These are phyloP conservation scores for Trichogramma evanescens DNA, from an alignment of 2,888 invertebrate genomes.

Conservation along the genomic window DNA sequence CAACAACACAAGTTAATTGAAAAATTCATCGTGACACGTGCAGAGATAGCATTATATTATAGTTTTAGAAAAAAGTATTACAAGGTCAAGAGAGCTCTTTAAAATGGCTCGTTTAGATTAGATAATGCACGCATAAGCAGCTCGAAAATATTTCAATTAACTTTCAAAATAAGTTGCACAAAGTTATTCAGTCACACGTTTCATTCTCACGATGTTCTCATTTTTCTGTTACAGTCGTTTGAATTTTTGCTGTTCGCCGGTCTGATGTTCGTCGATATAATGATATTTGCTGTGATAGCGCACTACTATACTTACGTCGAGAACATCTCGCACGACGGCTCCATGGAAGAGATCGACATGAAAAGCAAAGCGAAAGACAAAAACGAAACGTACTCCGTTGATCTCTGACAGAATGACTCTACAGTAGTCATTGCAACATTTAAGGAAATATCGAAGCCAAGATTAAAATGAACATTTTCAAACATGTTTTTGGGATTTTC, in stretches of 20 bases:
- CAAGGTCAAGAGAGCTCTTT: too few species aligned
- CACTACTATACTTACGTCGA: constrained; percentile 68
- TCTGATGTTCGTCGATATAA: constrained; percentile 76
- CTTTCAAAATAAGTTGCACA: not conserved
- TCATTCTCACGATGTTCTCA: not conserved
- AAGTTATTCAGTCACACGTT: not conserved
- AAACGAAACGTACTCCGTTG: not conserved
- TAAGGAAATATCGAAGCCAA: too few species aligned
- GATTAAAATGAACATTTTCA: too few species aligned
- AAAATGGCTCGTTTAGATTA: not conserved
- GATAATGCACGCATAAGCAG: not conserved
- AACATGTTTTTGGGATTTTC: too few species aligned
- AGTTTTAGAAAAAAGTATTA: not conserved
- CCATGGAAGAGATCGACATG: constrained; percentile 10
- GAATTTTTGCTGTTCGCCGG: constrained; percentile 84
- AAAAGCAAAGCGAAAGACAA: not conserved
- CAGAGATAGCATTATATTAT: not conserved
- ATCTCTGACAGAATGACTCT: not conserved
- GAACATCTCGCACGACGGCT: constrained; percentile 23
- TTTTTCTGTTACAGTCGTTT: constrained; percentile 58
- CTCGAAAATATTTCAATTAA: not conserved
- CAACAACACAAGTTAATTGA: not conserved
- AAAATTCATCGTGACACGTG: not conserved
- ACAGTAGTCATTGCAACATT: too few species aligned
- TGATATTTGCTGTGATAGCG: constrained; percentile 74